A percentile compares a stretch with the other conserved stretches of the same genome.
These are phyloP conservation scores for Amniataba percoides DNA, from an alignment of 2,797 vertebrate genomes.

Conservation along the genomic window DNA sequence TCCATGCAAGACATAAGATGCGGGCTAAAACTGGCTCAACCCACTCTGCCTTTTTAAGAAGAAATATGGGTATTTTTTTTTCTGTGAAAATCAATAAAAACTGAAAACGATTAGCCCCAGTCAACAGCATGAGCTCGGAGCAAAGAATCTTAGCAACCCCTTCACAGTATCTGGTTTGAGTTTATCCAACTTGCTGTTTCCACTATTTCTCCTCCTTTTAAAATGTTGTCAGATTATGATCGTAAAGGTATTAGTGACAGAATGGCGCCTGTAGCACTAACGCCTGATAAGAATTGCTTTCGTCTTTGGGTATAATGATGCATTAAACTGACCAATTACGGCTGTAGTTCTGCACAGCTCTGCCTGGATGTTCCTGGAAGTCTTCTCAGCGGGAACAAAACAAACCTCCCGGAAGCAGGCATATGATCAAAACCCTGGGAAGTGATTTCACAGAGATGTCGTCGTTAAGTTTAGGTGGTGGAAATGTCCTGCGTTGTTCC, in stretches of 20 bases:
- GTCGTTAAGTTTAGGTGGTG: slow-evolving; percentile 12
- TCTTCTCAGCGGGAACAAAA: neutral
- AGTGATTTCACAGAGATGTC: neutral
- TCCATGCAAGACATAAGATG: neutral
- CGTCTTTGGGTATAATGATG: slow-evolving; percentile 1
- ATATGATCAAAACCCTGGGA: slow-evolving; percentile 11
- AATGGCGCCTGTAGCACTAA: neutral
- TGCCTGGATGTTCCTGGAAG: neutral
- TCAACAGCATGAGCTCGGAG: neutral
- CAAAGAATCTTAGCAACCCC: neutral
- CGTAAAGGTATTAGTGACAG: neutral
- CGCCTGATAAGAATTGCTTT: slow-evolving; percentile 4
- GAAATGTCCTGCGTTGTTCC: slow-evolving; percentile 14
- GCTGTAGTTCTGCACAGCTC: neutral
- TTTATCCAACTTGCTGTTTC: neutral
- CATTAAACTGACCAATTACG: slow-evolving; percentile 12
- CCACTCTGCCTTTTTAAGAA: neutral
- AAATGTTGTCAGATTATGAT: neutral
- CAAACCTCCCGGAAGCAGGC: slow-evolving; percentile 9
- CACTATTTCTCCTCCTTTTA: neutral
- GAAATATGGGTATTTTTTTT: neutral
- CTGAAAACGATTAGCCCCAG: neutral
- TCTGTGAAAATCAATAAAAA: slow-evolving; percentile 5
- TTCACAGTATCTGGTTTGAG: neutral
- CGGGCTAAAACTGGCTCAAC: neutral